Conservation (phyloP, 2,797 vertebrate species). For the Chelmon rostratus region DNA sequence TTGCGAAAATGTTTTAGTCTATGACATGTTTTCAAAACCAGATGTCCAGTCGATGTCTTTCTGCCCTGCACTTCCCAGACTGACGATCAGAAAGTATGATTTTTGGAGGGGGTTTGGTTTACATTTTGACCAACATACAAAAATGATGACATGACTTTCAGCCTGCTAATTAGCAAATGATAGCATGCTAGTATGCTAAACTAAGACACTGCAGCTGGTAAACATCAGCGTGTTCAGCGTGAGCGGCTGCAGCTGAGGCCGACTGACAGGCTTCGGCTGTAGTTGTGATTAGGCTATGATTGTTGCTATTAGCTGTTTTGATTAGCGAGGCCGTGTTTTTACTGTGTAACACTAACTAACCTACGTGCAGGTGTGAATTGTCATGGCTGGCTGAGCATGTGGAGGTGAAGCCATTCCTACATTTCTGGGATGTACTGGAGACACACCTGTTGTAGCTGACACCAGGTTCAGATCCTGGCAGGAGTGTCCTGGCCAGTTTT, state of each 20-base stretch:
- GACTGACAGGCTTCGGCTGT: too few relatives aligned
- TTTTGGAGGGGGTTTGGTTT: too few relatives aligned
- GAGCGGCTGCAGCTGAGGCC: too few relatives aligned
- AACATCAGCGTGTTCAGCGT: too few relatives aligned
- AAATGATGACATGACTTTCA: too few relatives aligned
- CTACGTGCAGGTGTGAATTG: neutral
- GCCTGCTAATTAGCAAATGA: too few relatives aligned
- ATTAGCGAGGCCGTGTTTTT: neutral
- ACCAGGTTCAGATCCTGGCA: neutral
- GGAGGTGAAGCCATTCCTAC: neutral
- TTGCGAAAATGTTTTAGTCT: constrained; percentile 24
- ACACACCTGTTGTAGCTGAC: neutral
- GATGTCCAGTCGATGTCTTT: neutral
- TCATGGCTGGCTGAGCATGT: neutral
- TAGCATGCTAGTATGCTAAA: too few relatives aligned
- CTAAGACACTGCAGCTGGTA: too few relatives aligned
- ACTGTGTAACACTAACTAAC: neutral
- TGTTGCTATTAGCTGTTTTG: neutral
- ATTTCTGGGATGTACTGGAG: neutral
- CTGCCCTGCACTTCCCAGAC: neutral
- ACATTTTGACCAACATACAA: too few relatives aligned
- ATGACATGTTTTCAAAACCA: constrained; percentile 28
- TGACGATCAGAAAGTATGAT: neutral
- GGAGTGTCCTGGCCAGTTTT: neutral
- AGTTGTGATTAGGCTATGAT: neutral